Evolutionary conservation across 1,140 invertebrate genomes (phyloP).

Genomic region (Ostrea edulis): DNA sequence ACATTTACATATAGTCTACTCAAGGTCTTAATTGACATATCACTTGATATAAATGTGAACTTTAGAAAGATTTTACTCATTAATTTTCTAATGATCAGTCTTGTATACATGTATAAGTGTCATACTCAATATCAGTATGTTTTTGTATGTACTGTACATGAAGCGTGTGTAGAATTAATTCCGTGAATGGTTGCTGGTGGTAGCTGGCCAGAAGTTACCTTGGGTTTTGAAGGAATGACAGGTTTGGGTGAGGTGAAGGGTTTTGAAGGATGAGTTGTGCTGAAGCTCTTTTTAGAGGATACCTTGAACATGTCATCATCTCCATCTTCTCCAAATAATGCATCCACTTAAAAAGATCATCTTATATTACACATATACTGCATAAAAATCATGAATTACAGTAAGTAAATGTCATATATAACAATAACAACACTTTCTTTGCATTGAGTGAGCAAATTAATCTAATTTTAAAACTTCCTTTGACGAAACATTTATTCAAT

Average conservation of each 20-base stretch:
- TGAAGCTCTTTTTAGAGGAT: not conserved
- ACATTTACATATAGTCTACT: no score
- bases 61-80: no score
- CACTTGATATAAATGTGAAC: no score
- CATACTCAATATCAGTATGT: no score
- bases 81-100: no score
- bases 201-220: not conserved
- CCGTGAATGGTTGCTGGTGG: no score
- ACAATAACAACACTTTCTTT: not conserved
- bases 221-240: constrained; percentile 11
- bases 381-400: not conserved
- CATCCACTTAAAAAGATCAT: constrained; percentile 8
- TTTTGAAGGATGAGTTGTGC: constrained; percentile 39
- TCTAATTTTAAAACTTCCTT: not conserved
- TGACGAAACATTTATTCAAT: not conserved
- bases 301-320: constrained; percentile 33
- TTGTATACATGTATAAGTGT: no score
- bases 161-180: no score
- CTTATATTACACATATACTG: not conserved
- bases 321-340: constrained; percentile 44
- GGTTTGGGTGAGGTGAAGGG: not conserved
- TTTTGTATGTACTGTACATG: no score
- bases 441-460: not conserved
- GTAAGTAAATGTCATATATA: not conserved
- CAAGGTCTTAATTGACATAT: no score